phyloP scores from a whole-genome alignment of 2,888 invertebrate genomes.

The Labia minor region DNA sequence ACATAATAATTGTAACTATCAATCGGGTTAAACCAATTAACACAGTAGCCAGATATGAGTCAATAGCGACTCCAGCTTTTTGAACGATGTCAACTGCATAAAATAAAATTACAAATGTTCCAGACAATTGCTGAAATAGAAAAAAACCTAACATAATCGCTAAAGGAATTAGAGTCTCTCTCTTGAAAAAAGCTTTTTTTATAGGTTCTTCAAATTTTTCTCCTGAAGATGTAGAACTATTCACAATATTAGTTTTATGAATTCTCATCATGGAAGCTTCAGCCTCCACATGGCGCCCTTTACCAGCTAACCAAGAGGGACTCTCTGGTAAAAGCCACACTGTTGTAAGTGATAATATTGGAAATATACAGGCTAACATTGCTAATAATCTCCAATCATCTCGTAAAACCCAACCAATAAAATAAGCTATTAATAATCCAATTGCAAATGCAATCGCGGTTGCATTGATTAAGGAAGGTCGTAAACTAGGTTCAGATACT shows the following conservation, averaged over 20 bases:
- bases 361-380: slow-evolving; percentile 18
- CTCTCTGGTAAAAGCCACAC: slow-evolving; percentile 42
- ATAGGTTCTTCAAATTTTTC: neutral
- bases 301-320: slow-evolving; percentile 40
- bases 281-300: neutral
- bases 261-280: neutral
- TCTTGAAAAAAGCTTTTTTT: slow-evolving; percentile 30
- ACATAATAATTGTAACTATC: slow-evolving; percentile 37
- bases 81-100: slow-evolving; percentile 44
- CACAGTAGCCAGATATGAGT: slow-evolving; percentile 40
- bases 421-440: slow-evolving; percentile 43
- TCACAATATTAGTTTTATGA: neutral
- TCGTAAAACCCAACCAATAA: slow-evolving; percentile 41
- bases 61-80: slow-evolving; percentile 39
- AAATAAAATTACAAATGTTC: slow-evolving; percentile 45
- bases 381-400: slow-evolving; percentile 29
- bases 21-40: slow-evolving; percentile 42
- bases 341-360: slow-evolving; percentile 25
- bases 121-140: slow-evolving; percentile 48
- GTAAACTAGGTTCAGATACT: slow-evolving; percentile 37
- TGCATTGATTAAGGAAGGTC: slow-evolving; percentile 45
- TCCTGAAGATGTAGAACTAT: neutral
- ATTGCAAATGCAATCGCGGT: slow-evolving; percentile 42
- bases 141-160: slow-evolving; percentile 40
- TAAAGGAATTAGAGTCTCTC: slow-evolving; percentile 40